A percentile compares a stretch with the other conserved stretches of the same genome.
These are phyloP conservation scores for Pheosia gnoma DNA, from an alignment of 2,888 invertebrate species.

Conservation along the genomic window DNA sequence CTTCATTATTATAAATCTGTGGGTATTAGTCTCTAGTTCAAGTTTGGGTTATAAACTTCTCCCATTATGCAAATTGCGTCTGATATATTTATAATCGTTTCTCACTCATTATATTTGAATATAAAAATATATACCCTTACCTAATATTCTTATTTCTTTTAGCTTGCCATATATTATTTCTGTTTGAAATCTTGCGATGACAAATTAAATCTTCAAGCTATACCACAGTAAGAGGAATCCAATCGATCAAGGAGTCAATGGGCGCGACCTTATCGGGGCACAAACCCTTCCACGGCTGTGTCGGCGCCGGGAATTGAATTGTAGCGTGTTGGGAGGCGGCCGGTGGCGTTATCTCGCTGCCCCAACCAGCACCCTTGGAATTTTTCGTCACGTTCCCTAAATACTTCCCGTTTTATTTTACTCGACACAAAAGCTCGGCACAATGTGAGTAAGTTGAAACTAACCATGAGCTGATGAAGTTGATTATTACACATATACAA, in stretches of 20 bases:
- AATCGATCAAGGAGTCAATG: conserved; percentile 16
- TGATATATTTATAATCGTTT: too few species aligned
- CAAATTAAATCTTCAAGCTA: background rate
- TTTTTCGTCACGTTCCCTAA: conserved; percentile 48
- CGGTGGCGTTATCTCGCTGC: conserved; percentile 50
- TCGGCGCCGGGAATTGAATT: conserved; percentile 64
- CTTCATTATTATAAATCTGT: background rate
- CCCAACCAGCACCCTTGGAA: conserved; percentile 45
- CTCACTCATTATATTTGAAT: too few species aligned
- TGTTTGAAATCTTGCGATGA: too few species aligned
- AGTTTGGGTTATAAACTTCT: too few species aligned
- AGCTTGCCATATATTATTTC: too few species aligned
- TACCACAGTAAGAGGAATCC: background rate
- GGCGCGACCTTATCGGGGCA: conserved; percentile 28
- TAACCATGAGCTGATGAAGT: too few species aligned
- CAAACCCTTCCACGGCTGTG: conserved; percentile 36
- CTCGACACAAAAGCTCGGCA: conserved; percentile 40
- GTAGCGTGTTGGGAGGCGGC: conserved; percentile 46
- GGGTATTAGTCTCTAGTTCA: too few species aligned
- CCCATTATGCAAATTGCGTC: too few species aligned
- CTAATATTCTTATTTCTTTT: too few species aligned
- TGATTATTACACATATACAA: background rate
- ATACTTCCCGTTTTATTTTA: conserved; percentile 49
- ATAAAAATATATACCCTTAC: too few species aligned
- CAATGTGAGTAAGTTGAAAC: conserved; percentile 11